Conservation (phyloP, 2,113 vertebrate genomes). For the Hippocampus barbouri region DNA sequence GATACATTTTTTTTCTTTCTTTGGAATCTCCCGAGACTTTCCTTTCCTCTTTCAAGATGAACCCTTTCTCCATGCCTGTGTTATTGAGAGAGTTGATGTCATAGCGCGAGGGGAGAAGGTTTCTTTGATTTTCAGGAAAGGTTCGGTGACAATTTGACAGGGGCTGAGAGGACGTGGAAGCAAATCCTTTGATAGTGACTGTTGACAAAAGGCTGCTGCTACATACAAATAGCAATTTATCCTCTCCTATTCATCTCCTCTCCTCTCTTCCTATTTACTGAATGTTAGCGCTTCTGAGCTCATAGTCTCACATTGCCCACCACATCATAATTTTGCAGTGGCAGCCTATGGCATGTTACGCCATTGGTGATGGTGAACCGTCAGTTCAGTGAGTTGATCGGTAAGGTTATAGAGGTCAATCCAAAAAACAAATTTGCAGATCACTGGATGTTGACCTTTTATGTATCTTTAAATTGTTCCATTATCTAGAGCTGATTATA, state of each 20-base stretch:
- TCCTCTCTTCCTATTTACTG: constrained; percentile 9
- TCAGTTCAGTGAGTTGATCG: constrained; percentile 16
- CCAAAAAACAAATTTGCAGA: constrained; percentile 16
- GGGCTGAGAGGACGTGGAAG: constrained; percentile 48
- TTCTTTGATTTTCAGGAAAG: constrained; percentile 56
- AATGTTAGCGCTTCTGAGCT: constrained; percentile 13
- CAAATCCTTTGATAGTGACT: constrained; percentile 58
- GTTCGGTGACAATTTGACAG: constrained; percentile 59
- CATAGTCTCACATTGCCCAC: constrained; percentile 13
- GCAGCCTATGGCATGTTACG: constrained; percentile 33
- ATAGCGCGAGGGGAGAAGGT: constrained; percentile 36
- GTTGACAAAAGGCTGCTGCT: constrained; percentile 52
- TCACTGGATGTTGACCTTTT: not conserved
- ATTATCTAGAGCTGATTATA: not conserved
- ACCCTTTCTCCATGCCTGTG: constrained; percentile 38
- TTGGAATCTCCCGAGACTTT: constrained; percentile 36
- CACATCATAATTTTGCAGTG: constrained; percentile 12
- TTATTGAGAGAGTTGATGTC: constrained; percentile 48
- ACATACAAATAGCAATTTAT: constrained; percentile 54
- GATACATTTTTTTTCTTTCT: constrained; percentile 44
- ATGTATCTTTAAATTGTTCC: not conserved
- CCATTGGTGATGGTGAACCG: constrained; percentile 35
- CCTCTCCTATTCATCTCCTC: constrained; percentile 15
- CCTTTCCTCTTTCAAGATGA: constrained; percentile 38
- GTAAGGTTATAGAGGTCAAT: constrained; percentile 33